Conservation (phyloP, 2,797 vertebrate genomes). For the Acridotheres tristis region DNA sequence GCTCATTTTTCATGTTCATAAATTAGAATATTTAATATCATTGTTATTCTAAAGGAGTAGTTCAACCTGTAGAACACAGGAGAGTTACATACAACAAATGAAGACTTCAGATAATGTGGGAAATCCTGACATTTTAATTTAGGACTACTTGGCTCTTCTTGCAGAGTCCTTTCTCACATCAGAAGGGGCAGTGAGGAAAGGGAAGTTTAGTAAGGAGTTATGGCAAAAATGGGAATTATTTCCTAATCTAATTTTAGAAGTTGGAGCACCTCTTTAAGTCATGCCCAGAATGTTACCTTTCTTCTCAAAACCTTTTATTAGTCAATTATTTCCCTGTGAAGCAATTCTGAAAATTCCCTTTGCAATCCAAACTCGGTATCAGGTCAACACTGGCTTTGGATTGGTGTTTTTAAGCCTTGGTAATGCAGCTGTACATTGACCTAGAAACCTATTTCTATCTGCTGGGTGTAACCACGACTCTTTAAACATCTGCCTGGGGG, state of each 20-base stretch:
- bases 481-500: neutral
- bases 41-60: neutral
- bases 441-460: neutral
- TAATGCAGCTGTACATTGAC: slow-evolving; percentile 1
- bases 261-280: neutral
- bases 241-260: neutral
- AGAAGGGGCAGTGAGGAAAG: neutral
- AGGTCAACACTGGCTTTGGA: neutral
- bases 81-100: neutral
- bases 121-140: neutral
- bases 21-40: neutral
- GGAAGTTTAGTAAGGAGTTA: neutral
- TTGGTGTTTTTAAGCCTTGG: neutral
- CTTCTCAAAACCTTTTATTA: neutral
- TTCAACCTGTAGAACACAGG: neutral
- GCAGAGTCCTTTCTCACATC: neutral
- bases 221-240: neutral
- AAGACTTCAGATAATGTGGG: neutral
- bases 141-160: neutral
- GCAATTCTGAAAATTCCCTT: neutral
- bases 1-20: neutral
- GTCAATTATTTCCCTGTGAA: neutral
- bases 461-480: neutral
- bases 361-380: neutral
- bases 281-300: neutral